Percentiles rank a stretch among this genome's conserved stretches.
Conservation (phyloP, 2,797 vertebrate genomes). For the Buceros bicornis region DNA sequence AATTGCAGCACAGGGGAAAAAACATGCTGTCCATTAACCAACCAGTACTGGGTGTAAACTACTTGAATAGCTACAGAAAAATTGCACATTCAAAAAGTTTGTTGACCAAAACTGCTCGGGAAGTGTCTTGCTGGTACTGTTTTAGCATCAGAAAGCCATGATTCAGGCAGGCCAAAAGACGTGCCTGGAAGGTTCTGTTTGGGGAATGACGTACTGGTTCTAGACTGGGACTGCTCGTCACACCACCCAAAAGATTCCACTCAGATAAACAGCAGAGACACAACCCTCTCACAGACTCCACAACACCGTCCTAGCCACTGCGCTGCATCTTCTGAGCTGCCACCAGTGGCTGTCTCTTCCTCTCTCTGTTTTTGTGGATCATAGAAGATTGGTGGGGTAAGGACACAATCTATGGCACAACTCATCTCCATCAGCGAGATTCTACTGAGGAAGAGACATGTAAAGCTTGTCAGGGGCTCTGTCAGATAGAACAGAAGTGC, state of each 20-base stretch:
- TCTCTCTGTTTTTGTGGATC: background rate
- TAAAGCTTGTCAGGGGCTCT: background rate
- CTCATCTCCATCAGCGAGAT: background rate
- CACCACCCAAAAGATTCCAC: background rate
- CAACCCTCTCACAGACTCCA: background rate
- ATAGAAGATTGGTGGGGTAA: background rate
- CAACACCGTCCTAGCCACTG: background rate
- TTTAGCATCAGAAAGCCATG: background rate
- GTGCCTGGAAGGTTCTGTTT: background rate
- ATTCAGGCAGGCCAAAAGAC: background rate
- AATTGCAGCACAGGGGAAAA: background rate
- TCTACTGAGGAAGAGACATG: background rate
- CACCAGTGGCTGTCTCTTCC: background rate
- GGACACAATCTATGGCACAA: background rate
- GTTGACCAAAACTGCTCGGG: background rate
- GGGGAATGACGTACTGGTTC: background rate
- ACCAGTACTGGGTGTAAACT: background rate
- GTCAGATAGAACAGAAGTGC: background rate
- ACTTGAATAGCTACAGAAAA: background rate
- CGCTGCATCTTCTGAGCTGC: background rate
- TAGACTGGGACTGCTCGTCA: background rate
- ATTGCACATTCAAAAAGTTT: accelerated
- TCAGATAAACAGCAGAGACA: background rate
- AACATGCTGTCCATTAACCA: background rate
- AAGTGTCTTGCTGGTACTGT: background rate